Conservation (phyloP, 2,888 invertebrate genomes). For the Pilophorus perplexus region DNA sequence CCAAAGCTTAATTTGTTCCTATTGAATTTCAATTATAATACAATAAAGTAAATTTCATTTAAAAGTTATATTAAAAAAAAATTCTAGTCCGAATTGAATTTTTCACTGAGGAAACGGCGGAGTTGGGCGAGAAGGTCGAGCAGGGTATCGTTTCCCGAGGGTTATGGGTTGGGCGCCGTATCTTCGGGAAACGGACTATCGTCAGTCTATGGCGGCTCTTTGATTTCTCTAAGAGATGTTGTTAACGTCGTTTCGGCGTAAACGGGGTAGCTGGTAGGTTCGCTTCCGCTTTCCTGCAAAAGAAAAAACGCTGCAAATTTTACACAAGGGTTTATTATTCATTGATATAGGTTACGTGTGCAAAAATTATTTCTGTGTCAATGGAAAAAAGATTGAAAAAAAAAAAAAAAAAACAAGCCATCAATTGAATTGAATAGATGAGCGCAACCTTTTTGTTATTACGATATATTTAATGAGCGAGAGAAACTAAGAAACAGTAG, state of each 20-base stretch:
- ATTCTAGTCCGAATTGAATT: background rate
- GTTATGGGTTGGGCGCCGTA: background rate
- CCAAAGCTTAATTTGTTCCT: slow-evolving; percentile 24
- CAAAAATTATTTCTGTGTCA: too few species aligned
- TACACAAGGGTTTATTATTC: too few species aligned
- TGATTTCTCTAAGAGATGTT: slow-evolving; percentile 21
- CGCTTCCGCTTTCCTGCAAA: slow-evolving; percentile 32
- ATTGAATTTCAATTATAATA: slow-evolving; percentile 16
- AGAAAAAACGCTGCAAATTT: too few species aligned
- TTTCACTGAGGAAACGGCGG: background rate
- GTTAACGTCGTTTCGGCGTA: slow-evolving; percentile 35
- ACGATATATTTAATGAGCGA: too few species aligned
- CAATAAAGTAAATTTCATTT: too few species aligned
- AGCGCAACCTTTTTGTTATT: too few species aligned
- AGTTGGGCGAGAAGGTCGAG: background rate
- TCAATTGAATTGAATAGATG: too few species aligned
- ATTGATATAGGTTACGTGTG: too few species aligned
- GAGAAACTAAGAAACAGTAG: too few species aligned
- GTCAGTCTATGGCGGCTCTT: slow-evolving; percentile 25
- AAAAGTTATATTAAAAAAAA: background rate
- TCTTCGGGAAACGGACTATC: background rate
- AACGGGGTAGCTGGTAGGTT: slow-evolving; percentile 28
- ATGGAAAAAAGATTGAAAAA: too few species aligned
- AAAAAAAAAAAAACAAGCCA: too few species aligned
- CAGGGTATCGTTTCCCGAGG: background rate